phyloP scores from a whole-genome alignment of 1,140 invertebrate species.

The Achatina immaculata region DNA sequence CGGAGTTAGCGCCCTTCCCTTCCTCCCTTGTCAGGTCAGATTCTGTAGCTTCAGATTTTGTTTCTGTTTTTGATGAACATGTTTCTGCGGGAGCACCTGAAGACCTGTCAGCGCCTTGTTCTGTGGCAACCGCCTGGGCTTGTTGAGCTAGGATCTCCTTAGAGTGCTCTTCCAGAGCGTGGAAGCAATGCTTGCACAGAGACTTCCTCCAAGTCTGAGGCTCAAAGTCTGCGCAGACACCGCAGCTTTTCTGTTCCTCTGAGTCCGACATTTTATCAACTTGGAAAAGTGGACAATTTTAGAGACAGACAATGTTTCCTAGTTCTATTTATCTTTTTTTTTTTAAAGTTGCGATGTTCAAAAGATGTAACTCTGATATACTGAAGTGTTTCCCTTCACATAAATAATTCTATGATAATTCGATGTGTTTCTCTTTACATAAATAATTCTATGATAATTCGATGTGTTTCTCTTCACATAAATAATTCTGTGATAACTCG shows the following conservation, averaged over 20 bases:
- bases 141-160: slow-evolving; percentile 12
- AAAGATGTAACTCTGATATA: too few relatives aligned
- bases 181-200: slow-evolving; percentile 69
- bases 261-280: slow-evolving; percentile 6
- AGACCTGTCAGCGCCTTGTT: background rate
- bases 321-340: too few relatives aligned
- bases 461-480: too few relatives aligned
- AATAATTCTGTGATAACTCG: too few relatives aligned
- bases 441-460: too few relatives aligned
- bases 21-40: background rate
- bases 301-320: too few relatives aligned
- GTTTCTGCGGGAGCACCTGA: background rate
- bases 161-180: slow-evolving; percentile 56
- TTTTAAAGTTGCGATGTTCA: too few relatives aligned
- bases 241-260: slow-evolving; percentile 47
- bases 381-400: too few relatives aligned
- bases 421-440: too few relatives aligned
- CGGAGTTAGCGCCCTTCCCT: background rate
- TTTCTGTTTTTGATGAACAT: too few relatives aligned
- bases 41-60: background rate
- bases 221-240: slow-evolving; percentile 67
- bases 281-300: too few relatives aligned
- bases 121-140: slow-evolving; percentile 16
- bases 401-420: too few relatives aligned
- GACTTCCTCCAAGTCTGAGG: slow-evolving; percentile 68